Base-by-base conservation (phyloP, 92 coral and sea anemone genomes). In the Galaxea fascicularis region DNA sequence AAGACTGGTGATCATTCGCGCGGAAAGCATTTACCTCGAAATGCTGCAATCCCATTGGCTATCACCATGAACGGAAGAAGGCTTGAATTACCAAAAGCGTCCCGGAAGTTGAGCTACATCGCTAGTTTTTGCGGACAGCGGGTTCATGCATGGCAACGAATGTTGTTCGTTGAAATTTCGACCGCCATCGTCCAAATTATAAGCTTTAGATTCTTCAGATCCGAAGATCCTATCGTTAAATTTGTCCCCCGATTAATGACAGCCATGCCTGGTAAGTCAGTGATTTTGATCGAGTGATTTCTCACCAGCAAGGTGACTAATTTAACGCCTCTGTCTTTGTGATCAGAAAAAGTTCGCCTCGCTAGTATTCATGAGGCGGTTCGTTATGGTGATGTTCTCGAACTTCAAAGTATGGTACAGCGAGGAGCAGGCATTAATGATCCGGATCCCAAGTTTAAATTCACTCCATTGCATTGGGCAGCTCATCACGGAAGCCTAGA, bases 401-500 rank as follows among this genome's bases (percentile, higher is more conserved):
- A 96, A 80, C 88, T 96, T 15, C 99, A 96, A 67, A 92, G 98
- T 28, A 96, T 96, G 99, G 99, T 96, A 1, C 99, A 96, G 52
- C 85, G 98, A 26, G 99, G 99, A 26, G 99, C 99, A 0, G 99
- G 98, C 78, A 94, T 96, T 47, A 96, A 96, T 80, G 98, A 95
- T 76, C 22, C 90, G 0, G 99, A 96, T 68, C 20, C 90, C 49
- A 96, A 93, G 70, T 96, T 94, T 86, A 95, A 93, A 46, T 96
- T 96, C 73, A 96, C 98, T 69, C 99, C 99, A 63, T 92, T 96
- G 28, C 99, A 96, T 91, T 96, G 99, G 98, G 95, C 99, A 47
- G 94, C 98, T 44, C 91, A 95, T 58, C 98, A 92, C 69, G 99
- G 98, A 2, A 93, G 92, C 79, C 84, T 96, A 16, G 99, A 96